Percentiles rank a stretch among this genome's conserved stretches.
Conservation (phyloP, 2,113 vertebrate genomes). For the Halcyon malimbica region DNA sequence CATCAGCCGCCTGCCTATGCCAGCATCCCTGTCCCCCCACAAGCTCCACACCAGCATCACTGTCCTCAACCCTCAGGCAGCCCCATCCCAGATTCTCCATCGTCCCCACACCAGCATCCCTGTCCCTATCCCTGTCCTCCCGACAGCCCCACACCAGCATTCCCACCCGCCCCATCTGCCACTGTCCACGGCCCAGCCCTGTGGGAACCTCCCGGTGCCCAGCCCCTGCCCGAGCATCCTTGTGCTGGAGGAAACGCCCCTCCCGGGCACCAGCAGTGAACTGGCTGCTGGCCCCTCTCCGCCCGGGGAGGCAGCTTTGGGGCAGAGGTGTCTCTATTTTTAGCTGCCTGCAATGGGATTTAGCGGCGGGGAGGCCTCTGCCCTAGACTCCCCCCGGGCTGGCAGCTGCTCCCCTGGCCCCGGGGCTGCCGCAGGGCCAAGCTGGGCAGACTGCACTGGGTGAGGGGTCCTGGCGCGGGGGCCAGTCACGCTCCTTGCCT, state of each 20-base stretch:
- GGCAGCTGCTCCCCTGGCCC: neutral
- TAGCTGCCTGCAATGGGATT: constrained; percentile 58
- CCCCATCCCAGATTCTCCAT: neutral
- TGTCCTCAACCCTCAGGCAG: neutral
- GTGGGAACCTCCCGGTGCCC: neutral
- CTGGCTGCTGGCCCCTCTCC: neutral
- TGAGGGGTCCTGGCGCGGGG: constrained; percentile 36
- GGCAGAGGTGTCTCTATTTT: constrained; percentile 64
- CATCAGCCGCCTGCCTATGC: neutral
- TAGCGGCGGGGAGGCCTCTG: constrained; percentile 32
- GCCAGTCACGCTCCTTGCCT: neutral
- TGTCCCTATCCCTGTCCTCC: neutral
- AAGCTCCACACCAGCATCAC: neutral
- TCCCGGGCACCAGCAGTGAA: neutral
- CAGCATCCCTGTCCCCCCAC: too few species aligned
- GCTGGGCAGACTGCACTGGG: constrained; percentile 62
- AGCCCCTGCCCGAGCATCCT: neutral
- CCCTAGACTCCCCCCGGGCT: constrained; percentile 32
- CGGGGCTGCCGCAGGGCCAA: neutral
- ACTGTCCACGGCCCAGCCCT: fast-evolving
- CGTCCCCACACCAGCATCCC: neutral
- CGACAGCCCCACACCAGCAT: neutral
- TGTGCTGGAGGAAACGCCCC: neutral
- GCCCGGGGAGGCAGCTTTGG: neutral
- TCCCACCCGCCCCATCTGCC: neutral